These are phyloP conservation scores for Drosophila simulans DNA, from an alignment of 1,140 invertebrate genomes.

Conservation along the genomic window DNA sequence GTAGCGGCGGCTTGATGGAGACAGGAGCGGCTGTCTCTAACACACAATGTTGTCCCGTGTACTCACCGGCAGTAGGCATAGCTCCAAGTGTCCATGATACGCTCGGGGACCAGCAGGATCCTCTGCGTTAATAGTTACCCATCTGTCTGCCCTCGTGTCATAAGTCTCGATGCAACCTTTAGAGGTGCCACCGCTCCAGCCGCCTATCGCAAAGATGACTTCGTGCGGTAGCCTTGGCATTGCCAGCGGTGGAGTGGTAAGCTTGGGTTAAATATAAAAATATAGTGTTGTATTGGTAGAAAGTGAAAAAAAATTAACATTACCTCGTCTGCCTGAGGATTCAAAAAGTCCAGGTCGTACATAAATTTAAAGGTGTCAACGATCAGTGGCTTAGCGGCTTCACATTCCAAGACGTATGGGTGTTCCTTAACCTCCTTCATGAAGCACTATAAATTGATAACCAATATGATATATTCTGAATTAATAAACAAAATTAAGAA, in stretches of 20 bases:
- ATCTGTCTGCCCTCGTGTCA: constrained; percentile 89
- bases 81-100: constrained; percentile 87
- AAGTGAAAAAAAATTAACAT: constrained; percentile 18
- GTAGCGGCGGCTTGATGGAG: no score
- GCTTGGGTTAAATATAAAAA: constrained; percentile 70
- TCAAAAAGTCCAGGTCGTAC: constrained; percentile 87
- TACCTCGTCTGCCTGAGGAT: constrained; percentile 85
- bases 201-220: constrained; percentile 90
- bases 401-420: constrained; percentile 87
- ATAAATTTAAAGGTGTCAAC: constrained; percentile 88
- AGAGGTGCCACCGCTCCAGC: constrained; percentile 92
- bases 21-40: no score
- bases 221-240: constrained; percentile 89
- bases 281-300: constrained; percentile 10
- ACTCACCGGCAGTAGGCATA: no score
- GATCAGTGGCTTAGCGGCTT: constrained; percentile 88
- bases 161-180: constrained; percentile 92
- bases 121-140: constrained; percentile 87
- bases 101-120: constrained; percentile 88
- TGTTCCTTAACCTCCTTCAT: constrained; percentile 88
- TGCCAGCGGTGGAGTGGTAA: constrained; percentile 87
- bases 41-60: no score
- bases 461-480: no score
- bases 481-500: no score
- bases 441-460: constrained; percentile 84